Base-by-base conservation (phyloP, 2,888 invertebrate species). In the Microctonus hyperodae region DNA sequence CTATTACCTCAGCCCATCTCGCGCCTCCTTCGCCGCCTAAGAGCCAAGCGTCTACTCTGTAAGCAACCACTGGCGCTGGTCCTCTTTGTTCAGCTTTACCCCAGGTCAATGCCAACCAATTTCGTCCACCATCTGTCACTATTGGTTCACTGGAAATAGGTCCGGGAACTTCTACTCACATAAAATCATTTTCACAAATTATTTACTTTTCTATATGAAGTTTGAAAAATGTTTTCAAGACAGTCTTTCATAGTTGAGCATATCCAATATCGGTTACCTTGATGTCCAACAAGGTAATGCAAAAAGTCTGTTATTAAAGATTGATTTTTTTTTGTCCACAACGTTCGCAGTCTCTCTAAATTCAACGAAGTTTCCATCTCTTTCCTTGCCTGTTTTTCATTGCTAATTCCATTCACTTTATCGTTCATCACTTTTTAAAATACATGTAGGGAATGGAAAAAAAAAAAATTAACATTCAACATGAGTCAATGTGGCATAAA, bases 101-200 rank as follows among this genome's bases (percentile, higher is more conserved):
- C 95, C 95, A 95, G n/a, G 90, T 88, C 67, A 95, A 85, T 1
- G 94, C 92, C 59, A 95, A 87, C 91, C 95, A 95, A 81, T 92
- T 93, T 78, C 88, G 89, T 53, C 95, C 94, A n/a, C 91, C 90
- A 81, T 94, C 94, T n/a, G 90, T 87, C 25, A 92, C 89, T 65
- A 88, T 86, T 23, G 94, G 94, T 75, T 91, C 91, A 64, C 90
- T 90, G 71, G 90, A 89, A 76, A 94, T 91, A 74, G 91, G 89
- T 65, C 91, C 91, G 65, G 95, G 95, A 70, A 93, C 92, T 86
- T 93, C 95, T 95, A 86, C 48, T 37, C 40, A 68, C 20, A 68
- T 40, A 60, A 57, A 20, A 37, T 28, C 23, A 53, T 44, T 22
- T 61, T 37, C 23, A 16, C 20, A 10, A 37, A 16, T 64, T 60